These are phyloP conservation scores for Adelges cooleyi DNA, from an alignment of 1,140 invertebrate genomes.

Conservation along the genomic window DNA sequence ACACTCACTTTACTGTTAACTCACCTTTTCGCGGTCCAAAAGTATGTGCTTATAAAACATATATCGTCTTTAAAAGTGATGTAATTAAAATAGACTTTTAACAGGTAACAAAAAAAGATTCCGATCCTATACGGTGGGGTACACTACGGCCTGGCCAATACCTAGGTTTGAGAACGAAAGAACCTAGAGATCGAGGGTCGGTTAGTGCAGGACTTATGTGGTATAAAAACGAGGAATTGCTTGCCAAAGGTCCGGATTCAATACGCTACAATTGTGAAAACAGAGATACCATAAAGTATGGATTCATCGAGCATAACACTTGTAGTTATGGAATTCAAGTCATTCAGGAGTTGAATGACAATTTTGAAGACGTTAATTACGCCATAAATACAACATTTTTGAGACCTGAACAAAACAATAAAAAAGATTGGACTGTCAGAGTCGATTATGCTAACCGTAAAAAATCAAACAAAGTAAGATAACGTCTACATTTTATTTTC, in stretches of 20 bases:
- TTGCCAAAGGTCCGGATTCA: constrained; percentile 43
- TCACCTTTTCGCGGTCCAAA: constrained; percentile 9
- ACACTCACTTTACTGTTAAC: background rate
- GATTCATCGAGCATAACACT: constrained; percentile 89
- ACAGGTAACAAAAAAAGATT: constrained; percentile 58
- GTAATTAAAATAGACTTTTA: background rate
- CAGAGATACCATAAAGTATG: constrained; percentile 66
- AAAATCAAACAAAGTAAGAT: constrained; percentile 37
- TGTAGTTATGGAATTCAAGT: constrained; percentile 82
- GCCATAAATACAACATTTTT: constrained; percentile 78
- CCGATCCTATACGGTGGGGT: constrained; percentile 53
- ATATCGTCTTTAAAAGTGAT: background rate
- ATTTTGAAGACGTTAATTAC: constrained; percentile 42
- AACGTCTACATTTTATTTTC: too few relatives aligned
- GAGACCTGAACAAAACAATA: constrained; percentile 60
- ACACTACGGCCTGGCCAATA: constrained; percentile 78
- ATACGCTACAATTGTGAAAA: constrained; percentile 88
- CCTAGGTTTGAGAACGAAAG: constrained; percentile 80
- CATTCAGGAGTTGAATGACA: constrained; percentile 55
- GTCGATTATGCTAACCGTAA: constrained; percentile 57
- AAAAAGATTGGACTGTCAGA: constrained; percentile 86
- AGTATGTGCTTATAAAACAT: constrained; percentile 2
- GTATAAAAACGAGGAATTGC: constrained; percentile 64
- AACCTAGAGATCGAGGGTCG: constrained; percentile 53
- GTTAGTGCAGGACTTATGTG: constrained; percentile 92